Percentiles rank a stretch among this genome's conserved stretches.
Conservation (phyloP, 2,113 vertebrate species). For the Antidorcas marsupialis region DNA sequence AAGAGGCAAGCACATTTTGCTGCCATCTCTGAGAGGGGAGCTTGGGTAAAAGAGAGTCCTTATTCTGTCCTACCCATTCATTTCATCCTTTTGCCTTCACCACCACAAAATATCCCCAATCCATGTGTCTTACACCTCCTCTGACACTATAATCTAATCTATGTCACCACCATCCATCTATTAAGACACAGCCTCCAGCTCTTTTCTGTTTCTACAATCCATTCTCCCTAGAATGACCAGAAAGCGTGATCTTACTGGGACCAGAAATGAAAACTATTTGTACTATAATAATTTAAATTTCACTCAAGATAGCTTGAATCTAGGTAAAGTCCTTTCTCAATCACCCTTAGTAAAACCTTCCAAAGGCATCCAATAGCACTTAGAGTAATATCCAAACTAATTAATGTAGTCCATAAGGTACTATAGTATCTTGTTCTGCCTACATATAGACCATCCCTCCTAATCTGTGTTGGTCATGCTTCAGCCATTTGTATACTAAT, state of each 20-base stretch:
- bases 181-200: not conserved
- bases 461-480: not conserved
- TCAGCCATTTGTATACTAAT: not conserved
- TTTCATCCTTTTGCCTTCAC: not conserved
- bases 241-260: not conserved
- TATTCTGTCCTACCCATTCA: not conserved
- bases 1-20: constrained; percentile 41
- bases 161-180: not conserved
- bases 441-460: not conserved
- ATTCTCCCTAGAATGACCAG: not conserved
- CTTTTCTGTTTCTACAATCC: not conserved
- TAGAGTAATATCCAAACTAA: not conserved
- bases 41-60: not conserved
- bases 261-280: not conserved
- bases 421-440: not conserved
- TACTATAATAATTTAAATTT: not conserved
- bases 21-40: constrained; percentile 22
- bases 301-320: not conserved
- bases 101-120: not conserved
- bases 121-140: not conserved
- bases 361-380: not conserved
- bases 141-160: not conserved
- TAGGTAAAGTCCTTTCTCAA: not conserved
- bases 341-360: not conserved
- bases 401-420: not conserved